Conservation (phyloP, 2,888 invertebrate species). For the Lydus trimaculatus region DNA sequence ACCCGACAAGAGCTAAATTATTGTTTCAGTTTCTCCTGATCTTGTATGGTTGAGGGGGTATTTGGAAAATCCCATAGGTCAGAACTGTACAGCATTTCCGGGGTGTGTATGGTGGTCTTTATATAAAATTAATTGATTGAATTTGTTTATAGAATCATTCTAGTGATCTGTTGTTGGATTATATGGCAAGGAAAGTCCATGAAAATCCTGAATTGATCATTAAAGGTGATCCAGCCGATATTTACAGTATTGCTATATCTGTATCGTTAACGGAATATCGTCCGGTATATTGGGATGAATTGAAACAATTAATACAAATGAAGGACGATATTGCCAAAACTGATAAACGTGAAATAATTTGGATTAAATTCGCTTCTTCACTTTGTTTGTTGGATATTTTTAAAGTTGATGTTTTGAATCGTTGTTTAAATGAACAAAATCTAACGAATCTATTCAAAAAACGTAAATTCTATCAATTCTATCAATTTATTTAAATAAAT, state of each 20-base stretch:
- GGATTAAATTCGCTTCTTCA: slow-evolving; percentile 64
- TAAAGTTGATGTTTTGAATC: slow-evolving; percentile 63
- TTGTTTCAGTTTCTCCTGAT: too few species aligned
- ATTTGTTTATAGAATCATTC: slow-evolving; percentile 64
- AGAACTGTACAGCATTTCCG: too few species aligned
- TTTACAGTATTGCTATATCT: slow-evolving; percentile 64
- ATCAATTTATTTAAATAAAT: neutral
- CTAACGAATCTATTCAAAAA: slow-evolving; percentile 53
- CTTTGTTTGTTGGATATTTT: slow-evolving; percentile 68
- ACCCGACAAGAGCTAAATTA: too few species aligned
- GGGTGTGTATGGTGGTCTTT: too few species aligned
- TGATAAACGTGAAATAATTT: slow-evolving; percentile 42
- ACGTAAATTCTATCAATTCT: slow-evolving; percentile 38
- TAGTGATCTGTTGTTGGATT: slow-evolving; percentile 66
- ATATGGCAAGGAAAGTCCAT: slow-evolving; percentile 63
- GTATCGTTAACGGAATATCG: slow-evolving; percentile 67
- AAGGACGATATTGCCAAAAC: slow-evolving; percentile 30
- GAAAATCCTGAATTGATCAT: slow-evolving; percentile 58
- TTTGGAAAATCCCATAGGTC: too few species aligned
- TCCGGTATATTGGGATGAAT: slow-evolving; percentile 65
- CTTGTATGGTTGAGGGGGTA: too few species aligned
- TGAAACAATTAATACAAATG: slow-evolving; percentile 53
- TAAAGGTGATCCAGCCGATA: slow-evolving; percentile 56
- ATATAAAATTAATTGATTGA: slow-evolving; percentile 7
- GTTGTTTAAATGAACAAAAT: slow-evolving; percentile 64